phyloP scores from a whole-genome alignment of 2,797 vertebrate genomes.

The Lacerta agilis region DNA sequence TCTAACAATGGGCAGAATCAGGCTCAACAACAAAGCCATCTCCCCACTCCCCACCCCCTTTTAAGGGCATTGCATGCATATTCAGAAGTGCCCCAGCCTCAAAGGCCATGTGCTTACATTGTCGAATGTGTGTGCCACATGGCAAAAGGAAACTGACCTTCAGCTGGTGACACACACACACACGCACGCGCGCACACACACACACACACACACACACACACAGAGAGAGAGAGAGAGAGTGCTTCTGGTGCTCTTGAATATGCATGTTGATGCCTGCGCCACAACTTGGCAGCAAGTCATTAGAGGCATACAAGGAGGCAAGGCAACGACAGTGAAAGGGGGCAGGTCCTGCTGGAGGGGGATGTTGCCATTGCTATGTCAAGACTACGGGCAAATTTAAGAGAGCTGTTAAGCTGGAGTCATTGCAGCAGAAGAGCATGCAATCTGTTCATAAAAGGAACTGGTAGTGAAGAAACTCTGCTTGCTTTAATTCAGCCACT shows the following conservation, averaged over 20 bases:
- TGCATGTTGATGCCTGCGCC: slow-evolving; percentile 6
- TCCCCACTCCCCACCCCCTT: background rate
- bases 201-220: too few species aligned
- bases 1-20: slow-evolving; percentile 63
- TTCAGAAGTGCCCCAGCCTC: slow-evolving; percentile 52
- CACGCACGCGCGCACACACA: too few species aligned
- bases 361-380: background rate
- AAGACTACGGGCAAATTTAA: slow-evolving; percentile 14
- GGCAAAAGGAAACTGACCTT: slow-evolving; percentile 27
- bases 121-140: slow-evolving; percentile 5
- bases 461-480: background rate
- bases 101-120: slow-evolving; percentile 36
- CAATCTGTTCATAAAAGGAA: background rate
- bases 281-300: background rate
- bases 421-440: background rate
- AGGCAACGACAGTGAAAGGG: background rate
- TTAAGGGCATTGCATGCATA: slow-evolving; percentile 41
- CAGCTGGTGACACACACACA: background rate
- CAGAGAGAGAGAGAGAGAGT: too few species aligned
- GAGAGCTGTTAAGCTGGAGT: slow-evolving; percentile 13
- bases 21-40: slow-evolving; percentile 57
- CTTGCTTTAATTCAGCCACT: background rate
- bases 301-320: background rate
- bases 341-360: slow-evolving; percentile 2
- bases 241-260: background rate